Base-by-base conservation (phyloP, 2,888 invertebrate genomes). In the Rosalia funebris region DNA sequence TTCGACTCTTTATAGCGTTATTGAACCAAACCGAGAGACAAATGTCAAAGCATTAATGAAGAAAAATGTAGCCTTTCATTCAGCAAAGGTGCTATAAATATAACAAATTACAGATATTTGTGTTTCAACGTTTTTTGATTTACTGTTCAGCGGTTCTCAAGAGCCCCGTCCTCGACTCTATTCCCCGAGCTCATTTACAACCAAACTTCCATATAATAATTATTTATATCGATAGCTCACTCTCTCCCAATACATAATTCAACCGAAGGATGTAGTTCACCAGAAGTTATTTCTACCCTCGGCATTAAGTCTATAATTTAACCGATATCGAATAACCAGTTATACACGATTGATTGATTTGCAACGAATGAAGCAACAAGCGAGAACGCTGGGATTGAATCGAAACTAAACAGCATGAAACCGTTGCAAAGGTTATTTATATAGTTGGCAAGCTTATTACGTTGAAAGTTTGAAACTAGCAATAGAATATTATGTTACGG, bases 161-260 rank as follows among this genome's bases (percentile, higher is more conserved):
- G 44, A 25, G 44, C 20, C 19, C 1, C 44, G 14, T 41, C 17
- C 15, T 41, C 41, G 17, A 20, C 25, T 11, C 4, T 12, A 44
- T 44, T 25, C 44, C 44, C 44, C 11, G 7, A 44, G 19, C 44
- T 44, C 44, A 25, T 44, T 10, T 44, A 20, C 44, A 44, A 20
- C 20, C 44, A 11, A 44, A 44, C 44, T 44, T 44, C 44, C n/a
- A 44, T 44, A 12, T 25, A 14, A 44, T 25, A 44, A 44, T 44
- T 44, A 44, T 44, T 44, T 44, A 44, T 44, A 25, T 44, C 44
- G 19, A 19, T 25, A 20, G 44, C 44, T 19, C 11, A 44, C 14
- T 14, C 44, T 16, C 20, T 5, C 4, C 44, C 1, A 4, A 44
- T 44, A 16, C 12, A 42, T 42, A 19, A 42, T 42, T 42, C 25